Evolutionary conservation across 2,888 invertebrate species (phyloP), one percentile per base, ranked within the genome.

Genomic region (Eristalinus sepulchralis): DNA sequence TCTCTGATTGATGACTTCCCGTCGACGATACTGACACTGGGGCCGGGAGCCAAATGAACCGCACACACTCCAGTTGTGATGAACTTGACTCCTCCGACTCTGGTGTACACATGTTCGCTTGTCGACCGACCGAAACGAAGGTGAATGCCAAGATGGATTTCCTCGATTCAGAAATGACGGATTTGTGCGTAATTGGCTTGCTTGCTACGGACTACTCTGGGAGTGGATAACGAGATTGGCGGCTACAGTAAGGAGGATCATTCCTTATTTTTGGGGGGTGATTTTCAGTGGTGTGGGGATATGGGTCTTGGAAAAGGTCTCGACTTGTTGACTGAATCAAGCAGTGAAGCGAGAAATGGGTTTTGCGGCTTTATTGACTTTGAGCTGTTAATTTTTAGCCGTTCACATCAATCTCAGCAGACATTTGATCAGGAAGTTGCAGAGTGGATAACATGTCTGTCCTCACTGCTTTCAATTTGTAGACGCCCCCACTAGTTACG

Each of bases 1-100:
- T 47, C 47, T 47, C 39, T 81, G 81, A 81, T 81, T 81, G 75
- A 81, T 70, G 64, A 81, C 63, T 67, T 70, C 53, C 53, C 70
- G 81, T 34, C 33, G 27, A 59, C 57, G 64, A 76, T 63, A 64
- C 68, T 62, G 73, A 80, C 80, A 63, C 20, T 4, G 39, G 36
- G 36, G 36, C 2, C 11, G 39, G 39, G 8, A 17, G 8, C 47
- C 17, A 47, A 17, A 47, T 47, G 47, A 47, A 17, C 47, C 47
- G 47, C 13, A 13, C 39, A n/a, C 39, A 39, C 39, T 27, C 27
- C 27, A n/a, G 13, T 13, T 11, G 4, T 13, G 17, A 17, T 47
- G 47, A 47, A 47, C 17, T 17, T 47, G 47, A 17, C 47, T 47
- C 47, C 17, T 47, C 47, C 5, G 27, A 5, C 47, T 1, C 47